phyloP scores from a whole-genome alignment of 2,113 vertebrate species.

The Pyrgilauda ruficollis region DNA sequence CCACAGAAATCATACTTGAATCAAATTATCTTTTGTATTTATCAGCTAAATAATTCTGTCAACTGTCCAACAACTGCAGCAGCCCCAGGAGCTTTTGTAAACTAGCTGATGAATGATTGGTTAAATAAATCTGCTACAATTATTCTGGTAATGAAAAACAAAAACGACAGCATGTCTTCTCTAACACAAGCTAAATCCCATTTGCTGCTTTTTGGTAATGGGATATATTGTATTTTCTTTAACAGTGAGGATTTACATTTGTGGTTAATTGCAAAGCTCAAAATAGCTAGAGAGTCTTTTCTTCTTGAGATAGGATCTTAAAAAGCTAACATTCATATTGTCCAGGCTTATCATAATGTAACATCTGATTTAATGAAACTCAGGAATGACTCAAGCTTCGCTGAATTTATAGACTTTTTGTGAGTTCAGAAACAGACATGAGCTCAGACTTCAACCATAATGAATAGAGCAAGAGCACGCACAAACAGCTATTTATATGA shows the following conservation, averaged over 20 bases:
- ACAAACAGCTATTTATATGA: constrained; percentile 72
- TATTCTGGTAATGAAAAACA: constrained; percentile 59
- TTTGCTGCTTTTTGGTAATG: constrained; percentile 46
- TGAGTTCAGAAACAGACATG: constrained; percentile 73
- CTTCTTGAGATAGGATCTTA: constrained; percentile 40
- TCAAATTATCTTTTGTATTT: constrained; percentile 49
- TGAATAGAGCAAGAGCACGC: constrained; percentile 62
- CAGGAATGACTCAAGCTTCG: constrained; percentile 54
- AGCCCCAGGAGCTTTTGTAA: constrained; percentile 51
- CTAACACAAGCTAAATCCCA: constrained; percentile 47
- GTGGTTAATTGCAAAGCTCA: constrained; percentile 15
- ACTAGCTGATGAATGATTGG: constrained; percentile 54
- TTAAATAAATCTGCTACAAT: constrained; percentile 58
- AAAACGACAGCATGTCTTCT: constrained; percentile 29
- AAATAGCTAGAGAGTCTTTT: constrained; percentile 12
- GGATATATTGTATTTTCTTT: constrained; percentile 42
- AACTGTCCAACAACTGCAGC: constrained; percentile 38
- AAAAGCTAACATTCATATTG: constrained; percentile 42
- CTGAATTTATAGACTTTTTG: constrained; percentile 75
- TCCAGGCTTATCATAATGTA: constrained; percentile 45
- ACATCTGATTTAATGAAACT: constrained; percentile 66
- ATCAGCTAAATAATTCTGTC: constrained; percentile 56
- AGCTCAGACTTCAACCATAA: constrained; percentile 75
- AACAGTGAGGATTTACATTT: constrained; percentile 52
- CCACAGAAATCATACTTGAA: constrained; percentile 8